Conservation (phyloP, 2,113 vertebrate genomes). For the Gobiocypris rarus region DNA sequence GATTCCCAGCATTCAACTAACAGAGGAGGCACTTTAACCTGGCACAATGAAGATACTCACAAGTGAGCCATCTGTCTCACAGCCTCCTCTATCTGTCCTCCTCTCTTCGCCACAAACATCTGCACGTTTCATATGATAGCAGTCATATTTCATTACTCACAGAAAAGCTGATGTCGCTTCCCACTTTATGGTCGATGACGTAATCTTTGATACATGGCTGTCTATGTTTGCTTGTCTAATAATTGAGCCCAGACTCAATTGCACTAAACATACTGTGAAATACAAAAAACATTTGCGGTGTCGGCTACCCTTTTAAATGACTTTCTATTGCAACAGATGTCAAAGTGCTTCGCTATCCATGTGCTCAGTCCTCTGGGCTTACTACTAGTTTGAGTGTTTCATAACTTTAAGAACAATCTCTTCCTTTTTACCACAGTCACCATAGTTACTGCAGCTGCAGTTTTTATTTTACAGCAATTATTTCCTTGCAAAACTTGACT, state of each 20-base stretch:
- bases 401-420: not conserved
- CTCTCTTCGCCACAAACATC: conserved; percentile 1
- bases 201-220: not conserved
- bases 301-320: not conserved
- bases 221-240: not conserved
- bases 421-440: too few species aligned
- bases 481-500: not conserved
- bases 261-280: not conserved
- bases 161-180: conserved; percentile 3
- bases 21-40: conserved; percentile 16
- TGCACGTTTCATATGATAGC: not conserved
- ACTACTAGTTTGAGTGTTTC: conserved; percentile 6
- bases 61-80: conserved; percentile 24
- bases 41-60: conserved; percentile 5
- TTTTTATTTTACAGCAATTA: not conserved
- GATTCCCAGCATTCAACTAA: conserved; percentile 28
- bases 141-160: conserved; percentile 19
- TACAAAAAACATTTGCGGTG: not conserved
- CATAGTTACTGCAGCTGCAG: not conserved
- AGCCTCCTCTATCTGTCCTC: not conserved
- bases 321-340: not conserved
- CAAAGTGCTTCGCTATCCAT: not conserved
- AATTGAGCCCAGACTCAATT: conserved; percentile 5
- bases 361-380: not conserved
- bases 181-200: conserved; percentile 1